Evolutionary conservation across 2,797 vertebrate species (phyloP).

Genomic region (Avahi laniger): DNA sequence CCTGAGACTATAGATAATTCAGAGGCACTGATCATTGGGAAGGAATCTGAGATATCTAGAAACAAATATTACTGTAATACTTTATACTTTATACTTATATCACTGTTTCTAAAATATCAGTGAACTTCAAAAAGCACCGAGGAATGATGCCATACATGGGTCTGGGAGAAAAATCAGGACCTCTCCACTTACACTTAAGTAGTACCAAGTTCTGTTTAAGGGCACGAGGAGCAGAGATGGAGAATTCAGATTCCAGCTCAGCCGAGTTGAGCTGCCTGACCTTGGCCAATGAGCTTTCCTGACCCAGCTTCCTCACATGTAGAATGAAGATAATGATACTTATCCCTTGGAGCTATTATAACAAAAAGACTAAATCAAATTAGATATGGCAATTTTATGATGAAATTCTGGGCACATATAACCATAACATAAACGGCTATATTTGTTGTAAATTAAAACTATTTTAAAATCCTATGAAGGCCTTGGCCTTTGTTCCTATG

Average conservation of each 20-base stretch:
- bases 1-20: not conserved
- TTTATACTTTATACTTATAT: not conserved
- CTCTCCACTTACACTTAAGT: not conserved
- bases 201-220: not conserved
- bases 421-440: not conserved
- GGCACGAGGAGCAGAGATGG: not conserved
- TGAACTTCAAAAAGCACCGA: not conserved
- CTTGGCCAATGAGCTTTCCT: not conserved
- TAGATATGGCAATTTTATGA: not conserved
- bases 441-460: conserved; percentile 5
- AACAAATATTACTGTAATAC: not conserved
- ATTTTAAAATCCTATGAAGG: not conserved
- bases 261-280: not conserved
- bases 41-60: not conserved
- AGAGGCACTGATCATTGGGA: not conserved
- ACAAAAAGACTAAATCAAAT: not conserved
- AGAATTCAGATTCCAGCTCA: not conserved
- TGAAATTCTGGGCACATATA: not conserved
- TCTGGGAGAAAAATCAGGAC: not conserved
- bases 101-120: not conserved
- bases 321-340: not conserved
- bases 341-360: not conserved
- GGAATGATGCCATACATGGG: not conserved
- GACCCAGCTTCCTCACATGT: not conserved
- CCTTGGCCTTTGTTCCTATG: not conserved